Conservation (phyloP, 2,113 vertebrate genomes). For the Athene noctua region DNA sequence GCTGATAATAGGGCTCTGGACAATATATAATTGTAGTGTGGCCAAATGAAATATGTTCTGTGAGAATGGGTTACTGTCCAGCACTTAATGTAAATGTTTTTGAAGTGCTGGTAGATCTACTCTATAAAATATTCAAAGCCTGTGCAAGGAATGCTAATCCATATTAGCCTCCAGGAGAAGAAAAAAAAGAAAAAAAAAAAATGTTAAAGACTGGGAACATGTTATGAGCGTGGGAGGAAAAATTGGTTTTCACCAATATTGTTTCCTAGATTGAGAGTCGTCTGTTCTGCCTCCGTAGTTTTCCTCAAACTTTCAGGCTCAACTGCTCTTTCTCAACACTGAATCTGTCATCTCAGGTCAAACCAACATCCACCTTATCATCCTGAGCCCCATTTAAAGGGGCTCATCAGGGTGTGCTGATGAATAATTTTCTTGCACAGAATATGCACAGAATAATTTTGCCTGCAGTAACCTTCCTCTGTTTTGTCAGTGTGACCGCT, state of each 20-base stretch:
- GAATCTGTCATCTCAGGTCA: background rate
- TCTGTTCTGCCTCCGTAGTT: background rate
- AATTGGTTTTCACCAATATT: background rate
- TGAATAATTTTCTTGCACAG: background rate
- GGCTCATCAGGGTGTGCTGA: background rate
- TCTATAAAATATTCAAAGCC: background rate
- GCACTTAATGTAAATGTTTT: background rate
- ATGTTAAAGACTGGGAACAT: background rate
- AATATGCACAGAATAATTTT: background rate
- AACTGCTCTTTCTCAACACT: background rate
- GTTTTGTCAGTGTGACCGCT: background rate
- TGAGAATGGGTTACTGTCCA: background rate
- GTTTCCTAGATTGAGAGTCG: background rate
- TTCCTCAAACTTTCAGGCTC: background rate
- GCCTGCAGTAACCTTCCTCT: background rate
- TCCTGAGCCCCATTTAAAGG: background rate
- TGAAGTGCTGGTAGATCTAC: background rate
- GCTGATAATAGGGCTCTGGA: background rate
- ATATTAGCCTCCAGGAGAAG: background rate
- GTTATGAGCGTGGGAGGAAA: background rate
- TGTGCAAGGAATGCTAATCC: background rate
- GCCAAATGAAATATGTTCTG: background rate
- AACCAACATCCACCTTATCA: background rate
- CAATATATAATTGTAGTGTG: background rate
- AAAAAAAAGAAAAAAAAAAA: background rate